Evolutionary conservation across 2,888 invertebrate species (phyloP), one percentile per base, ranked within the genome.

Genomic region (Aleiodes testaceus): DNA sequence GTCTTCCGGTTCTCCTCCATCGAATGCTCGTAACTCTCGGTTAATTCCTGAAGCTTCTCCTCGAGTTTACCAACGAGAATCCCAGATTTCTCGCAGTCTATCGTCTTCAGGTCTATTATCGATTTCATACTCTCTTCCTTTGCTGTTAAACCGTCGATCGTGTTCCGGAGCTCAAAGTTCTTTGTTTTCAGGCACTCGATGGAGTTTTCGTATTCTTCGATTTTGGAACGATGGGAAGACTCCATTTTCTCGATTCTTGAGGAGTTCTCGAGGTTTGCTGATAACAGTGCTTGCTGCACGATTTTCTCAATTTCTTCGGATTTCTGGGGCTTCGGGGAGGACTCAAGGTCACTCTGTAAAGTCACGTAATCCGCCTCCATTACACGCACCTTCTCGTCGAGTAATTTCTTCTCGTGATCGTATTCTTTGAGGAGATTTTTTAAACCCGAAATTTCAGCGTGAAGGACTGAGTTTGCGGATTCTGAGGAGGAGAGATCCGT

Each of bases 41-140:
- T 82, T 36, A 88, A 85, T 14, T 88, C 85, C 55, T 87, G 87
- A 0, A 89, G 83, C 79, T 90, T 87, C 20, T 81, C 82, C 44
- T 88, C 86, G 26, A 90, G 75, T 66, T 87, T 87, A 1, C 80
- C 77, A 52, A 88, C 85, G 72, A 88, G 88, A 6, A 84, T 80
- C 72, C 82, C 83, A 16, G 88, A 84, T 9, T 82, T 87, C 5
- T 82, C 82, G 47, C 82, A 79, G 49, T 89, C 88, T 66, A 83
- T 87, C 0, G 69, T 73, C 45, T 82, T 84, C 14, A 80, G 67
- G 9, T 82, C 80, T 1, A 84, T 77, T 4, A 79, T 88, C 77
- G 74, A 90, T 78, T 79, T 89, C 82, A 70, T 68, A 63, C 75
- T 87, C 77, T 75, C 85, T 30, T 85, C 81, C 22, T 81, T 83